A percentile compares a stretch with the other conserved stretches of the same genome.
Conservation (phyloP, 2,113 vertebrate genomes). For the Bufo bufo region DNA sequence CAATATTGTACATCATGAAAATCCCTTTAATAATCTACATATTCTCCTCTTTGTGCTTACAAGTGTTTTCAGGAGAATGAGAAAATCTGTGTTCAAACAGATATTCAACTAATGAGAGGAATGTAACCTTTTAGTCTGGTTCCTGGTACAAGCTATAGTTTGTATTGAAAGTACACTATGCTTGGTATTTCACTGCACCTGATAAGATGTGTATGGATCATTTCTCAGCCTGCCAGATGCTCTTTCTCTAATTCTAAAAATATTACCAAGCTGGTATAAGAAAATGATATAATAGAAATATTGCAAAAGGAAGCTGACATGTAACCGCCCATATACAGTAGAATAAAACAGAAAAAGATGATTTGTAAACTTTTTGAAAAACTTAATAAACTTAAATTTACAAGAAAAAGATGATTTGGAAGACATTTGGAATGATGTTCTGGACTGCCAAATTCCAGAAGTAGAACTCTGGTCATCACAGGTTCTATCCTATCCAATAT, state of each 20-base stretch:
- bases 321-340: not conserved
- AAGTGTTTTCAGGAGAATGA: not conserved
- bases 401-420: not conserved
- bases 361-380: no score
- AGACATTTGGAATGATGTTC: not conserved
- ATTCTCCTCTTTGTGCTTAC: not conserved
- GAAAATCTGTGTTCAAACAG: not conserved
- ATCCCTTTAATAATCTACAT: not conserved
- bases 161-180: constrained; percentile 26
- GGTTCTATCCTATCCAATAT: not conserved
- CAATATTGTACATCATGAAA: no score
- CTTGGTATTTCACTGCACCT: constrained; percentile 37
- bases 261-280: not conserved
- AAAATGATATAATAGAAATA: not conserved
- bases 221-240: constrained; percentile 14
- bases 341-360: not conserved
- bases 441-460: not conserved
- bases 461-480: not conserved
- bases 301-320: not conserved
- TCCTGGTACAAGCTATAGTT: constrained; percentile 53
- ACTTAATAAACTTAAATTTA: no score
- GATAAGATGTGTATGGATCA: constrained; percentile 32
- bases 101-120: constrained; percentile 50
- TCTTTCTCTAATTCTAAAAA: not conserved
- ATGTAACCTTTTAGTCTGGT: constrained; percentile 46